Evolutionary conservation across 2,888 invertebrate species (phyloP), one percentile per base, ranked within the genome.

Genomic region (Philaethria dido): DNA sequence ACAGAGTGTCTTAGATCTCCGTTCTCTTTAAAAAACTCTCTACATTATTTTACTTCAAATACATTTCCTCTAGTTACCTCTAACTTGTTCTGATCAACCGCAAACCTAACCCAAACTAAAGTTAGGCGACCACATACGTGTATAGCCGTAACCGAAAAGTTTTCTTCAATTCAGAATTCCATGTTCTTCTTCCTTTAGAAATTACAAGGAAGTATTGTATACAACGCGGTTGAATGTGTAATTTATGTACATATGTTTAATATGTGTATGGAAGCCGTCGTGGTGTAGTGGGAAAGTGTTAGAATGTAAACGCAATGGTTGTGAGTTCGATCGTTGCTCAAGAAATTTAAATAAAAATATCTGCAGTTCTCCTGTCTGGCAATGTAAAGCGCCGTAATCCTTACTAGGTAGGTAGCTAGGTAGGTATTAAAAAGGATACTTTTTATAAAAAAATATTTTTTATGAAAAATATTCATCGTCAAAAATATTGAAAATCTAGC

Each of bases 81-180:
- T 50, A 18, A 18, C 22, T 64, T 55, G 18, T 13, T 33, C 29
- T 44, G 16, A 57, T 44, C 33, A 20, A 50, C 66, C 71, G 36
- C 67, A 55, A 67, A 45, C 57, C 63, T 45, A 57, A 64, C 64
- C 59, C 50, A 63, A 67, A 54, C 66, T 52, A 61, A 59, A 63
- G 39, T 52, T 63, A 36, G 57, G n/a, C 25, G 33, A 63, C 67
- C 69, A 57, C 67, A 69, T 29, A 29, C 29, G 11, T 29, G 52
- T 52, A 29, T 52, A 52, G 29, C 50, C n/a, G 29, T n/a, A 50
- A 55, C 55, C 63, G 44, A 65, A 69, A 71, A 69, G 55, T 71
- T 69, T 52, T 47, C 33, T 61, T 52, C 60, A 64, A 64, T 60
- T 63, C 50, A 33, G 61, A 61, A 66, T 64, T 66, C 45, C 47